phyloP scores from a whole-genome alignment of 2,797 vertebrate species.

The Betta splendens region DNA sequence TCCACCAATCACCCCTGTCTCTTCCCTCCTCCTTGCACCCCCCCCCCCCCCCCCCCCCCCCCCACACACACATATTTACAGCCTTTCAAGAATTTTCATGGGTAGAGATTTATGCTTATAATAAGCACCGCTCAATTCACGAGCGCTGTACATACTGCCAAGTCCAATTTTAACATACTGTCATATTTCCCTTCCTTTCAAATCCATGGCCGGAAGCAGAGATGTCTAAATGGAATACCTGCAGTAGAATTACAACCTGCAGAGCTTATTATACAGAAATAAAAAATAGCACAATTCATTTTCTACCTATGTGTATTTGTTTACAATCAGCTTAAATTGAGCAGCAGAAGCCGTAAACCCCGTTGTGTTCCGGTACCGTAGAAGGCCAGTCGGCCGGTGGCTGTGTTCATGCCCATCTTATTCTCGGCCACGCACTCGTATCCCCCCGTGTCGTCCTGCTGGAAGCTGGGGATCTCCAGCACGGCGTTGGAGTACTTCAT shows the following conservation, averaged over 20 bases:
- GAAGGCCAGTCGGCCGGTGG: conserved; percentile 90
- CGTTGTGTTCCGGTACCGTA: conserved; percentile 85
- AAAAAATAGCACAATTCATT: conserved; percentile 19
- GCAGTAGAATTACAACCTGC: conserved; percentile 40
- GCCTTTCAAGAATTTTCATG: conserved; percentile 46
- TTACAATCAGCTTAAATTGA: background rate
- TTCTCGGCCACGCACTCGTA: conserved; percentile 96
- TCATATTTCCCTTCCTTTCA: conserved; percentile 52
- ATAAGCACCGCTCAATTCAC: conserved; percentile 54
- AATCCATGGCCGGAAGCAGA: conserved; percentile 54
- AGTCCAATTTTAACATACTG: conserved; percentile 68
- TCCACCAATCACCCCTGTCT: conserved; percentile 35
- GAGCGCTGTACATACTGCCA: conserved; percentile 55
- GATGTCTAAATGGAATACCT: conserved; percentile 51
- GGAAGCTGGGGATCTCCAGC: conserved; percentile 94
- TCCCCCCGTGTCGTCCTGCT: conserved; percentile 91
- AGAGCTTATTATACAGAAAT: conserved; percentile 7
- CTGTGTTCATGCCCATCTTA: conserved; percentile 91
- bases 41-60: conserved; percentile 12
- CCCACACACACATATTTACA: conserved; percentile 51
- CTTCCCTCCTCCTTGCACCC: conserved; percentile 26
- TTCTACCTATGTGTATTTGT: background rate
- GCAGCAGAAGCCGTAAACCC: background rate
- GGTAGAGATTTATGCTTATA: conserved; percentile 52
- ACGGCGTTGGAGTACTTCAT: conserved; percentile 91